Conservation (phyloP, 2,888 invertebrate species). For the Heliconius erato region DNA sequence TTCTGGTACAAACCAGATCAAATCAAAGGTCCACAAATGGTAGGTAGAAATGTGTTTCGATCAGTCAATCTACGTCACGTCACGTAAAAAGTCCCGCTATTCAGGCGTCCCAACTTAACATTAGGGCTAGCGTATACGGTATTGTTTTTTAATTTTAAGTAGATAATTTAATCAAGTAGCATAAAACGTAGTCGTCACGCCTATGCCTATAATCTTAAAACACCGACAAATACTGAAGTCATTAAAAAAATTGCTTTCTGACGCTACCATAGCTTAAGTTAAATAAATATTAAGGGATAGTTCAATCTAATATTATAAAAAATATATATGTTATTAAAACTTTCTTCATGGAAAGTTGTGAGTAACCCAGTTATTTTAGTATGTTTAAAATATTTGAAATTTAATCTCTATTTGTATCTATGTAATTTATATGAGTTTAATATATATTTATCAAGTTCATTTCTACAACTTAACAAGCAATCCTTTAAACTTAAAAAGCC, state of each 20-base stretch:
- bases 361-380: rapidly evolving
- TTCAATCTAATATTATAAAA: not conserved
- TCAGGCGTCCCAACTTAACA: constrained; percentile 45
- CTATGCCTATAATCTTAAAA: not conserved
- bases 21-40: constrained; percentile 18
- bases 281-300: not conserved
- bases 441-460: no score
- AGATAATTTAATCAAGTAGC: not conserved
- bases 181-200: not conserved
- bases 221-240: not conserved
- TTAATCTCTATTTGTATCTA: not conserved
- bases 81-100: constrained; percentile 59
- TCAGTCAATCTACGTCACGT: constrained; percentile 60
- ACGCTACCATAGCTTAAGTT: not conserved
- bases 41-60: constrained; percentile 46
- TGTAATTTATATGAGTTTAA: no score
- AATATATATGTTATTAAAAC: no score
- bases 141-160: not conserved
- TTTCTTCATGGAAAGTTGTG: not conserved
- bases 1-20: constrained; percentile 17
- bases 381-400: not conserved
- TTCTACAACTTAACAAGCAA: no score
- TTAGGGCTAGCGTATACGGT: constrained; percentile 46
- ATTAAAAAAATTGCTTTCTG: not conserved
- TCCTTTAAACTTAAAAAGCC: no score